Evolutionary conservation across 1,140 invertebrate genomes (phyloP).

Genomic region (Achatina immaculata): DNA sequence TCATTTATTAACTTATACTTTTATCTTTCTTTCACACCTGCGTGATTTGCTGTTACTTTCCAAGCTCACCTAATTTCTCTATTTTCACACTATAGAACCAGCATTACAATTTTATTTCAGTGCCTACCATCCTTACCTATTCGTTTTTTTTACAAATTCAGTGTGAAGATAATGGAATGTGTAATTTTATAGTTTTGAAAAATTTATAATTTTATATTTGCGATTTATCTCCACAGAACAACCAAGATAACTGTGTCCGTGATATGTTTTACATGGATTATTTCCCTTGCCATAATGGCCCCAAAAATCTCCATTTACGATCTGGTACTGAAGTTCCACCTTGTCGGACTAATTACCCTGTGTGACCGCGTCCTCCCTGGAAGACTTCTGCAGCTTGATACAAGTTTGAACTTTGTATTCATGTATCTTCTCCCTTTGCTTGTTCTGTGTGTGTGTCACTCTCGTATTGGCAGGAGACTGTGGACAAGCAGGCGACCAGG

Average conservation of each 20-base stretch:
- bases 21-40: too few relatives aligned
- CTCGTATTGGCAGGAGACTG: conserved; percentile 54
- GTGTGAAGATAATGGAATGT: background rate
- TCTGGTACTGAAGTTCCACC: conserved; percentile 9
- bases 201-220: background rate
- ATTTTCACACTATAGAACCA: too few relatives aligned
- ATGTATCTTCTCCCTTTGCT: conserved; percentile 51
- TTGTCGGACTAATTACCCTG: conserved; percentile 34
- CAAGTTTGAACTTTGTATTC: conserved; percentile 45
- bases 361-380: background rate
- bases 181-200: background rate
- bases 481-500: conserved; percentile 43
- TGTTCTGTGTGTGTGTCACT: conserved; percentile 50
- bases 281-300: conserved; percentile 45
- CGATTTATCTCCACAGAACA: conserved; percentile 46
- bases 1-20: too few relatives aligned
- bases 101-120: too few relatives aligned
- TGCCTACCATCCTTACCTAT: too few relatives aligned
- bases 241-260: conserved; percentile 40
- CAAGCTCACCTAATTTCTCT: too few relatives aligned
- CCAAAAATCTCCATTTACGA: conserved; percentile 43
- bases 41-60: too few relatives aligned
- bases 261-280: conserved; percentile 47
- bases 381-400: conserved; percentile 40
- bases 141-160: background rate